Percentiles rank a stretch among this genome's conserved stretches.
phyloP scores from a whole-genome alignment of 2,888 invertebrate genomes.

The Melanostoma scalare region DNA sequence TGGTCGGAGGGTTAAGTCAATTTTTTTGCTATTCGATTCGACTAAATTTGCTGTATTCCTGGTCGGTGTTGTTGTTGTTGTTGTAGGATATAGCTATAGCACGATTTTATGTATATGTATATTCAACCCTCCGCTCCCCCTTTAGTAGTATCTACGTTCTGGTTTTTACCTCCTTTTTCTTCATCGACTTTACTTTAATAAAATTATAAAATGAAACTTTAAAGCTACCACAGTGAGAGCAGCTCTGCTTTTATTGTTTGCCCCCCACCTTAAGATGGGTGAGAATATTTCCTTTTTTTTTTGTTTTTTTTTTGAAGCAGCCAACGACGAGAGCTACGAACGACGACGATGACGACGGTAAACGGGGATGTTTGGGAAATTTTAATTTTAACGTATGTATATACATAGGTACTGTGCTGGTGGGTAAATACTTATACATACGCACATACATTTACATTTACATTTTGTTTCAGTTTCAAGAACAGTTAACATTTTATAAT shows the following conservation, averaged over 20 bases:
- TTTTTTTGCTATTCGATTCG: slow-evolving; percentile 43
- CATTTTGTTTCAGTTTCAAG: slow-evolving; percentile 8
- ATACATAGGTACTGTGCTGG: background rate
- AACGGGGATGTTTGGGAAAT: slow-evolving; percentile 7
- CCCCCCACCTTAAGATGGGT: slow-evolving; percentile 7
- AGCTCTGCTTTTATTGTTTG: slow-evolving; percentile 19
- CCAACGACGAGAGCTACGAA: background rate
- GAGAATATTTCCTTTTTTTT: slow-evolving; percentile 23
- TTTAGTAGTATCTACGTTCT: no score
- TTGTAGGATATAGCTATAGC: no score
- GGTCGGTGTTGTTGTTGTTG: background rate
- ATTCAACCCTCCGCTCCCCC: background rate
- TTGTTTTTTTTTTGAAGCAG: background rate
- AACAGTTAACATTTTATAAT: slow-evolving; percentile 4
- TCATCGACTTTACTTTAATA: slow-evolving; percentile 26
- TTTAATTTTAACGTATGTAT: slow-evolving; percentile 11
- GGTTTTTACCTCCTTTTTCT: background rate
- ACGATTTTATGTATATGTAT: background rate
- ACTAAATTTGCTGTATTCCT: slow-evolving; percentile 12
- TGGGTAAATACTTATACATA: background rate
- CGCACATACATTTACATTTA: slow-evolving; percentile 7
- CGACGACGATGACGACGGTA: background rate
- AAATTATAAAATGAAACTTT: slow-evolving; percentile 39
- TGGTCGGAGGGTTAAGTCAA: slow-evolving; percentile 35
- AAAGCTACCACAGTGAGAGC: slow-evolving; percentile 24